Evolutionary conservation across 2,888 invertebrate species (phyloP).

Genomic region (Slavum lentiscoides): DNA sequence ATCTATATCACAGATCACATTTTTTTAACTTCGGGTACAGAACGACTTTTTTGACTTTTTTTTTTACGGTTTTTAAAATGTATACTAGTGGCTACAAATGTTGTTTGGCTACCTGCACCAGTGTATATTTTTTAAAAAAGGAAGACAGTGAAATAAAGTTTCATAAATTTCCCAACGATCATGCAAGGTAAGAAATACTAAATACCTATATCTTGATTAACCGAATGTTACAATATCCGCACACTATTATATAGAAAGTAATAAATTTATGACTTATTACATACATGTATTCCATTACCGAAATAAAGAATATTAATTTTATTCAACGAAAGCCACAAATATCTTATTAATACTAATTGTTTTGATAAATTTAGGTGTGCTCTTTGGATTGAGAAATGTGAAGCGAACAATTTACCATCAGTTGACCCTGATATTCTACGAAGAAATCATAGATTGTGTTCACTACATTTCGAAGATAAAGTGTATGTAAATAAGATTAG

Average conservation of each 20-base stretch:
- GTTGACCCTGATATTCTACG: constrained; percentile 3
- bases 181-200: constrained; percentile 1
- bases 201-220: background rate
- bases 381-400: background rate
- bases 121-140: background rate
- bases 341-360: background rate
- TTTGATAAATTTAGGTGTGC: background rate
- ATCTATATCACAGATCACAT: too few relatives aligned
- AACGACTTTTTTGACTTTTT: too few relatives aligned
- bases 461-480: background rate
- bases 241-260: too few relatives aligned
- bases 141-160: background rate
- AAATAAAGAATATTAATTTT: background rate
- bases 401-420: background rate
- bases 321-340: background rate
- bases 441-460: constrained; percentile 6
- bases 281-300: background rate
- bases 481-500: background rate
- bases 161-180: background rate
- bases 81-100: background rate
- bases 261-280: background rate
- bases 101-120: background rate
- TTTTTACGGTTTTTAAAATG: background rate
- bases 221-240: background rate
- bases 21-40: too few relatives aligned